Evolutionary conservation across 2,113 vertebrate species (phyloP).

Genomic region (Notothenia rossii): DNA sequence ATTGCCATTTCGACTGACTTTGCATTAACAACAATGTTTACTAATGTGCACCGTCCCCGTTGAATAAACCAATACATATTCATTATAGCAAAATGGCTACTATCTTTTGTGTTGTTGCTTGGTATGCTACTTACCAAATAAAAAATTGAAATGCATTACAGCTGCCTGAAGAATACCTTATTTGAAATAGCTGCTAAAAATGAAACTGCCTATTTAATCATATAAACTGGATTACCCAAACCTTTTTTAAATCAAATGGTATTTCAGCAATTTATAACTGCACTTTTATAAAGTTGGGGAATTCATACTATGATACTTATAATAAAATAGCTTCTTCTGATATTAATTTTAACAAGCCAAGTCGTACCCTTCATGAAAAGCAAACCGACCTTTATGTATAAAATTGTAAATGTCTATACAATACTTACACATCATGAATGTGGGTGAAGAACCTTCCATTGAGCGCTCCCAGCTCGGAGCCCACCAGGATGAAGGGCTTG

Average conservation of each 20-base stretch:
- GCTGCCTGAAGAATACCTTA: background rate
- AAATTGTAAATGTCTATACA: background rate
- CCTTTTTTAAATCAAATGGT: background rate
- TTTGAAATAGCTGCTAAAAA: background rate
- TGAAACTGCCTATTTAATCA: background rate
- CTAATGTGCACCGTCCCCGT: too few relatives aligned
- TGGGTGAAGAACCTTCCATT: constrained; percentile 86
- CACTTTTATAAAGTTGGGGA: background rate
- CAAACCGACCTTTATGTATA: background rate
- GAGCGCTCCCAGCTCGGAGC: constrained; percentile 85
- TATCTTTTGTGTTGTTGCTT: too few relatives aligned
- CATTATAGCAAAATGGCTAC: too few relatives aligned
- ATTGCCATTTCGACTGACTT: too few relatives aligned
- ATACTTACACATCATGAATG: constrained; percentile 84
- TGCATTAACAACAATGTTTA: too few relatives aligned
- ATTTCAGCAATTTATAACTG: background rate
- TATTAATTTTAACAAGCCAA: background rate
- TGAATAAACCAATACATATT: too few relatives aligned
- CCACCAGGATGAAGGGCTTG: constrained; percentile 84
- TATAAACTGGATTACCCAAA: background rate
- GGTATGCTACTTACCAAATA: too few relatives aligned
- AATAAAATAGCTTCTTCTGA: background rate
- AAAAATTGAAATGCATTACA: background rate
- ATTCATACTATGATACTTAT: background rate
- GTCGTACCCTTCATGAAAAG: background rate